phyloP scores from a whole-genome alignment of 2,888 invertebrate species.

The Diplolepis rosae region DNA sequence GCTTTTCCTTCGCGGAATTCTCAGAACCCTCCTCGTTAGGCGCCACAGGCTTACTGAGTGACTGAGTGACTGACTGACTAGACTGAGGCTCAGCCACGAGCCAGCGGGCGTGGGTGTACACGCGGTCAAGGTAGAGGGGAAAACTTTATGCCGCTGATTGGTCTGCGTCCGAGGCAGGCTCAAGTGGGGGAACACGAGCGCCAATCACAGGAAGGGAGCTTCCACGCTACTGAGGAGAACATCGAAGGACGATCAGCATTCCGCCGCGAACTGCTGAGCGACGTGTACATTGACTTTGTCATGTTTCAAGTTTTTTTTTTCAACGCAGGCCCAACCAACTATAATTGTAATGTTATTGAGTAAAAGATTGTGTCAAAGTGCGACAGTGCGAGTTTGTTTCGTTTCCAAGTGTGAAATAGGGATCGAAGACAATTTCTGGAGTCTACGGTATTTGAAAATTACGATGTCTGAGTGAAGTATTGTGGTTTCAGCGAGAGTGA shows the following conservation, averaged over 20 bases:
- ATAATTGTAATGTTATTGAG: neutral
- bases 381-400: conserved; percentile 16
- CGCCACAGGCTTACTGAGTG: conserved; percentile 70
- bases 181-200: conserved; percentile 50
- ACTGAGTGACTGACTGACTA: conserved; percentile 34
- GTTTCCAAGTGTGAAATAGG: neutral
- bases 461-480: neutral
- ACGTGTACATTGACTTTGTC: conserved; percentile 37
- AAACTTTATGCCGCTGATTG: conserved; percentile 52
- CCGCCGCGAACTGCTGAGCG: conserved; percentile 55
- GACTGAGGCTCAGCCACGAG: conserved; percentile 51
- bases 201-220: conserved; percentile 55
- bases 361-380: neutral
- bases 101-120: conserved; percentile 68
- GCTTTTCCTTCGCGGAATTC: conserved; percentile 33
- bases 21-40: conserved; percentile 62
- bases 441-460: neutral
- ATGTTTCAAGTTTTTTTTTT: neutral
- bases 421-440: neutral
- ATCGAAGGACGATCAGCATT: conserved; percentile 50
- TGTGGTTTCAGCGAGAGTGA: neutral
- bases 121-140: conserved; percentile 57
- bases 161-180: conserved; percentile 46
- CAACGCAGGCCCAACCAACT: conserved; percentile 11
- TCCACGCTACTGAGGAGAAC: conserved; percentile 43